phyloP scores from a whole-genome alignment of 2,113 vertebrate genomes.

The Polypterus senegalus region DNA sequence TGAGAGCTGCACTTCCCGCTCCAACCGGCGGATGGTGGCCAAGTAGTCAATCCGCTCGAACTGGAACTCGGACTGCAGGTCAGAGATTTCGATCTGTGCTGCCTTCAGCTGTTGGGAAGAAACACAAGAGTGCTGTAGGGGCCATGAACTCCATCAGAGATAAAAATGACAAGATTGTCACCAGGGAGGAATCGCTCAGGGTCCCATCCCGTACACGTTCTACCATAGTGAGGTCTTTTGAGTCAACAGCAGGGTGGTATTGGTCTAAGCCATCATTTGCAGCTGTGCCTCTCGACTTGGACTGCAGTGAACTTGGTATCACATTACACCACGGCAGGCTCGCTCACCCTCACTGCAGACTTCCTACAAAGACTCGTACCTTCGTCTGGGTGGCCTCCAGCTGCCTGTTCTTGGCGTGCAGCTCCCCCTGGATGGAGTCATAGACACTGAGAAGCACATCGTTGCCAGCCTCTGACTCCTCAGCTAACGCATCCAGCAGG shows the following conservation, averaged over 20 bases:
- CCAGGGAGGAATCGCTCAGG: background rate
- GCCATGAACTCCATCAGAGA: accelerated
- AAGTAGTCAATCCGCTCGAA: slow-evolving; percentile 69
- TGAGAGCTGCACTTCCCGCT: slow-evolving; percentile 57
- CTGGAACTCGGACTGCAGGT: slow-evolving; percentile 73
- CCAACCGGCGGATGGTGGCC: slow-evolving; percentile 60
- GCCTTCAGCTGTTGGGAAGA: slow-evolving; percentile 51
- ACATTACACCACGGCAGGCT: too few relatives aligned
- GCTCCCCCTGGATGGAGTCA: slow-evolving; percentile 75
- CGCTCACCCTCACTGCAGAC: too few relatives aligned
- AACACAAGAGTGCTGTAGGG: too few relatives aligned
- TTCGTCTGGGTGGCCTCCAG: slow-evolving; percentile 68
- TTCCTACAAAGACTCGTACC: slow-evolving; percentile 35
- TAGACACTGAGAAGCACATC: slow-evolving; percentile 60
- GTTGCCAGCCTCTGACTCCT: slow-evolving; percentile 50
- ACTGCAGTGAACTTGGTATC: too few relatives aligned
- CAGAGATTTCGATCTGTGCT: slow-evolving; percentile 68
- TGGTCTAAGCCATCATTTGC: background rate
- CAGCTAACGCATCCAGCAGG: slow-evolving; percentile 54
- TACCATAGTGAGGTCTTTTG: too few relatives aligned
- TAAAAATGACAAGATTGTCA: background rate
- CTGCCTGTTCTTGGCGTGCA: slow-evolving; percentile 58
- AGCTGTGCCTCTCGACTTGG: accelerated
- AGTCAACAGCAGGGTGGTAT: too few relatives aligned
- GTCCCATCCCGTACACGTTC: background rate